Conservation (phyloP, 2,888 invertebrate genomes). For the Nephrocerus scutellatus region DNA sequence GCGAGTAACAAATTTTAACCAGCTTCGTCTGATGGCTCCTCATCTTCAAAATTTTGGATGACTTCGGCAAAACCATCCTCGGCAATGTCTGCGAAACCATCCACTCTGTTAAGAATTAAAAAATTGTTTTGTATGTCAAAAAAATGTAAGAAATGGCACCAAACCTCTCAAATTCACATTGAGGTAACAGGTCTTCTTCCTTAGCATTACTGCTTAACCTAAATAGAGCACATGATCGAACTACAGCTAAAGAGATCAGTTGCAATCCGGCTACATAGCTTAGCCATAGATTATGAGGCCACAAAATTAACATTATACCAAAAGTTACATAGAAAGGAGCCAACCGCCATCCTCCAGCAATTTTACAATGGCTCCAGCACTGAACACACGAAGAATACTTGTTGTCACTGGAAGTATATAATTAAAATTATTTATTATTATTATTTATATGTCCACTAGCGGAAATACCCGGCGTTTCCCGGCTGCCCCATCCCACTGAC, state of each 20-base stretch:
- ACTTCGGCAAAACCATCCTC: constrained; percentile 41
- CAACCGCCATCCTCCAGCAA: constrained; percentile 41
- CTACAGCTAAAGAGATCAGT: constrained; percentile 46
- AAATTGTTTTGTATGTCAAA: too few relatives aligned
- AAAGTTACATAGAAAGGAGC: constrained; percentile 39
- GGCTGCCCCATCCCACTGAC: too few relatives aligned
- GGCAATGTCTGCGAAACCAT: constrained; percentile 33
- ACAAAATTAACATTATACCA: constrained; percentile 39
- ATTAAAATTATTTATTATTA: too few relatives aligned
- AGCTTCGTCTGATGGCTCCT: constrained; percentile 40
- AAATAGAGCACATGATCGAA: constrained; percentile 44
- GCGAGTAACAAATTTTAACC: too few relatives aligned
- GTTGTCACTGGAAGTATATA: constrained; percentile 35
- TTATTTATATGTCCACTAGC: too few relatives aligned
- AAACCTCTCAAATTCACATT: constrained; percentile 45
- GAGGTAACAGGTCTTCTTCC: constrained; percentile 42
- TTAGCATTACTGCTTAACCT: constrained; percentile 34
- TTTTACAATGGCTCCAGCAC: constrained; percentile 36
- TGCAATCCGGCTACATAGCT: constrained; percentile 50
- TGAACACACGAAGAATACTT: constrained; percentile 34
- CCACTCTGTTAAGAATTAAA: constrained; percentile 31
- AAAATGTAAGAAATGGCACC: too few relatives aligned
- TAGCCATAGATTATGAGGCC: constrained; percentile 50
- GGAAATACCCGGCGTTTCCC: too few relatives aligned
- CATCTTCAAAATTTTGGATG: constrained; percentile 36